These are phyloP conservation scores for Dicrurus megarhynchus DNA, from an alignment of 2,113 vertebrate species.

Conservation along the genomic window DNA sequence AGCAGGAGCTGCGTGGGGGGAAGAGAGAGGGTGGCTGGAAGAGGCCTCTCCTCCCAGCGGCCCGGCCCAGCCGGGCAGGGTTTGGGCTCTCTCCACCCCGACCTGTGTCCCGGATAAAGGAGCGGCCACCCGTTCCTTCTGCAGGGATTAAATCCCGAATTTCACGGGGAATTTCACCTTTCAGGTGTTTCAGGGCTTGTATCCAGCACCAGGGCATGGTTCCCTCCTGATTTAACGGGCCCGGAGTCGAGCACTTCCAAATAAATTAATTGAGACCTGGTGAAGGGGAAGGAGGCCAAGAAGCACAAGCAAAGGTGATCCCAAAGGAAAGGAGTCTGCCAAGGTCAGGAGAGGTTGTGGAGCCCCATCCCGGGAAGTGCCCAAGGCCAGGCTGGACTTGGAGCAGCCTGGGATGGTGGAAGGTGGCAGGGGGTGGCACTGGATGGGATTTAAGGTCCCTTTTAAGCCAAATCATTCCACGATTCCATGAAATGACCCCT, in stretches of 20 bases:
- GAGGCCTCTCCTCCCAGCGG: neutral
- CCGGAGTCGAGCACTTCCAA: neutral
- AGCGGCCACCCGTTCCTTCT: neutral
- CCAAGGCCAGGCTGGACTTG: neutral
- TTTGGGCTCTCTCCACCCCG: neutral
- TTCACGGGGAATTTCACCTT: rapidly evolving
- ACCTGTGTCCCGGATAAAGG: neutral
- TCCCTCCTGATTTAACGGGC: neutral
- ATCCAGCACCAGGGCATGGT: neutral
- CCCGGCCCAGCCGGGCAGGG: neutral
- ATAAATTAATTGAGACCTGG: rapidly evolving
- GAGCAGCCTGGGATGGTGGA: neutral
- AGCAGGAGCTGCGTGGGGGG: constrained; percentile 1
- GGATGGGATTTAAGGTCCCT: neutral
- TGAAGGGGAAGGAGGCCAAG: neutral
- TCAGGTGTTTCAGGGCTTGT: neutral
- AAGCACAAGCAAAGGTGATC: neutral
- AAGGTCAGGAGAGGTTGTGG: neutral
- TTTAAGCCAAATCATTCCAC: neutral
- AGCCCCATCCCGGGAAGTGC: too few relatives aligned
- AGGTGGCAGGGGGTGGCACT: neutral
- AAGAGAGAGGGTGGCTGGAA: neutral
- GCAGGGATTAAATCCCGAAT: rapidly evolving
- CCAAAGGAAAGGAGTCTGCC: neutral
- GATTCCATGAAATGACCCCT: neutral